Base-by-base conservation (phyloP, 2,888 invertebrate genomes). In the Drosophila anomelani region DNA sequence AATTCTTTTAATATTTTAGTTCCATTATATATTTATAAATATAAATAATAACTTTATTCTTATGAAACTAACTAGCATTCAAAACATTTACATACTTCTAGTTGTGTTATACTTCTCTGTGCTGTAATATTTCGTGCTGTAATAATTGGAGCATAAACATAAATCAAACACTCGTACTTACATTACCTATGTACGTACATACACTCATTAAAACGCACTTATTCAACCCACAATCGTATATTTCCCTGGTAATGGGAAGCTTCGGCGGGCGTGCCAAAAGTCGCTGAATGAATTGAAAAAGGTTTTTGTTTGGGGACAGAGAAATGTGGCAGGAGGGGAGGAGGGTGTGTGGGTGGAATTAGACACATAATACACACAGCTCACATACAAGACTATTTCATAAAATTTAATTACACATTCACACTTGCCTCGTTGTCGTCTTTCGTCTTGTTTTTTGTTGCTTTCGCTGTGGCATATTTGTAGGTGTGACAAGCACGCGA, bases 371-470 rank as follows among this genome's bases (percentile, higher is more conserved):
- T 54, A 63, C 20, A 61, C 62, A 53, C 53, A 60, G 34, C 46
- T 46, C 82, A 69, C 75, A 66, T 59, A 66, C 61, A 66, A 53
- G 75, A 79, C 77, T 79, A 77, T 75, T 84, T 85, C 88, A 85
- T 85, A 88, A 88, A 85, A 78, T 88, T 85, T 88, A 88, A 84
- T 84, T 84, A 84, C 76, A 79, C 71, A 86, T 85, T 84, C 84
- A 88, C 85, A 84, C 87, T 81, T 86, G 81, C 58, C 53, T 36
- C 34, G 53, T 20, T 20, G 32, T 34, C 49, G 49, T 58, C 17
- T 56, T 34, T 57, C 23, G 49, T 58, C 17, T 56, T 34, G 47
- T 64, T 34, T 46, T 41, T 44, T 60, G 53, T 51, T 44, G 39
- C 49, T 56, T 56, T 60, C 20, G 51, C 15, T 20, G 51, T 53